Base-by-base conservation (phyloP, 2,797 vertebrate species). In the Heterohyrax brucei region DNA sequence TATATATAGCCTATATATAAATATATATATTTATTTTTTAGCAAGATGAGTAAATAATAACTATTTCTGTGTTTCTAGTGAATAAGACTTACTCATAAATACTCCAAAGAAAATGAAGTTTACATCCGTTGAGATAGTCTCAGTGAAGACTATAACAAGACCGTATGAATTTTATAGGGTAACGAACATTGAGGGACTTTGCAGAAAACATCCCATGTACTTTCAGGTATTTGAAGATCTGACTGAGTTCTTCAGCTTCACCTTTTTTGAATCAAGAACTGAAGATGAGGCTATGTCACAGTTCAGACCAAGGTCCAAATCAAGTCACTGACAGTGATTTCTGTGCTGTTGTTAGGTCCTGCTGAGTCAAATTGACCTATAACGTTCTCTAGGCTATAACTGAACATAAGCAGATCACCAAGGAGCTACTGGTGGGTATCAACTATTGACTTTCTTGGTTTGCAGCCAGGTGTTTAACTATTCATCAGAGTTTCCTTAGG, bases 211-310 rank as follows among this genome's bases (percentile, higher is more conserved):
- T 77, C 18, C 4, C 75, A n/a, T 46, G 44, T 30, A 1, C 13
- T 83, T 3, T 0, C 26, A 44, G 12, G 22, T 2, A 77, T 6
- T 10, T 33, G 28, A 77, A 50, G 28, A 84, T 70, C 21, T 76
- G 39, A 56, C 46, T 72, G 46, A 33, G 0, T 68, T 28, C 14
- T 24, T 75, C 12, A 62, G 18, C 18, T 61, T 82, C 33, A 21
- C 39, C 39, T 14, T 64, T 79, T 95, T 78, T 44, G 53, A 59
- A 85, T 66, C 66, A 1, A 80, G 53, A 70, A 78, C n/a, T 82
- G 70, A 77, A 76, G 5, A 33, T 3, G 9, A 87, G 30, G 18
- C 26, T 66, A 87, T 26, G 24, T 76, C 46, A 86, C 56, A 78
- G 18, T 64, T 82, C 4, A 89, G 75, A 79, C 4, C 14, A 62